Conservation (phyloP, 2,797 vertebrate species). For the Rhyacichthys aspro region DNA sequence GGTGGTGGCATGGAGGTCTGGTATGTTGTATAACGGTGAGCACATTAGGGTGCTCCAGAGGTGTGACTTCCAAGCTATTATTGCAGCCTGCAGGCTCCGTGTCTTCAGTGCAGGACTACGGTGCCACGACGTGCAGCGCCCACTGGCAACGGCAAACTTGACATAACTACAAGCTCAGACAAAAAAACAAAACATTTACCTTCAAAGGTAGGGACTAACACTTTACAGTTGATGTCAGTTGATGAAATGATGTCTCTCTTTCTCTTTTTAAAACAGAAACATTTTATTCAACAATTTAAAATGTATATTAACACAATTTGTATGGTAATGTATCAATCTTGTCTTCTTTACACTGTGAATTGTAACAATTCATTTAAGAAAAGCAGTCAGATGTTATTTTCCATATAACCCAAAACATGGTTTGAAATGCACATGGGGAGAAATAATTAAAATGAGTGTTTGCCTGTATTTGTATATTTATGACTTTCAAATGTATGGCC, state of each 20-base stretch:
- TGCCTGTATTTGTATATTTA: not conserved
- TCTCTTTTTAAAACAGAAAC: too few relatives aligned
- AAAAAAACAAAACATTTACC: constrained; percentile 60
- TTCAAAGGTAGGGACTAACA: constrained; percentile 58
- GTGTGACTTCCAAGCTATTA: constrained; percentile 63
- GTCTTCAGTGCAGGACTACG: constrained; percentile 58
- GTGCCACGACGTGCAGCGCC: constrained; percentile 46
- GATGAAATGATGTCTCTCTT: not conserved
- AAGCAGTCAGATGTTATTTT: too few relatives aligned
- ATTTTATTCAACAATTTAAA: too few relatives aligned
- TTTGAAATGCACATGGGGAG: too few relatives aligned
- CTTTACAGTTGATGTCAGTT: too few relatives aligned
- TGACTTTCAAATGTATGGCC: not conserved
- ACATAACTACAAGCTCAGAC: constrained; percentile 50
- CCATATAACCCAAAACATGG: too few relatives aligned
- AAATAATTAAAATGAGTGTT: not conserved
- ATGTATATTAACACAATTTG: too few relatives aligned
- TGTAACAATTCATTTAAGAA: too few relatives aligned
- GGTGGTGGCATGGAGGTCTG: constrained; percentile 14
- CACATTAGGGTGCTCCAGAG: constrained; percentile 27
- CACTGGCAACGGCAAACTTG: constrained; percentile 36
- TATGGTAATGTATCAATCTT: too few relatives aligned
- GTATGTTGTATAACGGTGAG: not conserved
- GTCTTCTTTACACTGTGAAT: too few relatives aligned
- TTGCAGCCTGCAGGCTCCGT: constrained; percentile 67